Percentiles rank a stretch among this genome's conserved stretches.
Conservation (phyloP, 2,113 vertebrate genomes). For the Maccullochella peelii region DNA sequence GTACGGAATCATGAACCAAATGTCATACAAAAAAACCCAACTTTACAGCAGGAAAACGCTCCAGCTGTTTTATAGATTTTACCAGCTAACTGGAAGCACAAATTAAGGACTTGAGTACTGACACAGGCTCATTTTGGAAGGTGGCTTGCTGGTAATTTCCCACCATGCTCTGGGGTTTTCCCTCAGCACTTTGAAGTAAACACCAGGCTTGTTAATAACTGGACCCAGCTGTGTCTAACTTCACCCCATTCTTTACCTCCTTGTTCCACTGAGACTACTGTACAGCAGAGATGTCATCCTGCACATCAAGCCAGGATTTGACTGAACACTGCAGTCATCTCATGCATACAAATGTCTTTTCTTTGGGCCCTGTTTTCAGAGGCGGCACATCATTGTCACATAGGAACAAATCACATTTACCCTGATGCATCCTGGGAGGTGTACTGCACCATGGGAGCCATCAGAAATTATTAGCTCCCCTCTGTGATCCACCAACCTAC, state of each 20-base stretch:
- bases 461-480: constrained; percentile 25
- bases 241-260: background rate
- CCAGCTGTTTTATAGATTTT: background rate
- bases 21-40: background rate
- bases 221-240: constrained; percentile 28
- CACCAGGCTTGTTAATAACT: constrained; percentile 18
- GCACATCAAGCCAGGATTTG: background rate
- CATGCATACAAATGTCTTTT: background rate
- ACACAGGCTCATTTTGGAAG: background rate
- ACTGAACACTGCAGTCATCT: background rate
- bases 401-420: constrained; percentile 33
- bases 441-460: constrained; percentile 36
- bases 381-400: constrained; percentile 3
- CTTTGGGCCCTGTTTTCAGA: background rate
- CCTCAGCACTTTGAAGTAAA: constrained; percentile 2
- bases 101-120: background rate
- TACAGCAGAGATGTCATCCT: constrained; percentile 10
- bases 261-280: background rate
- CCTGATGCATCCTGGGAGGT: constrained; percentile 44
- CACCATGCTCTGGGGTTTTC: constrained; percentile 4
- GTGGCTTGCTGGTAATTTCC: constrained; percentile 4
- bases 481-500: background rate
- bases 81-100: background rate
- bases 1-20: background rate
- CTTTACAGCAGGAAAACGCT: background rate